These are phyloP conservation scores for Pristionchus mayeri DNA, from an alignment of 2,888 invertebrate genomes.

Conservation along the genomic window DNA sequence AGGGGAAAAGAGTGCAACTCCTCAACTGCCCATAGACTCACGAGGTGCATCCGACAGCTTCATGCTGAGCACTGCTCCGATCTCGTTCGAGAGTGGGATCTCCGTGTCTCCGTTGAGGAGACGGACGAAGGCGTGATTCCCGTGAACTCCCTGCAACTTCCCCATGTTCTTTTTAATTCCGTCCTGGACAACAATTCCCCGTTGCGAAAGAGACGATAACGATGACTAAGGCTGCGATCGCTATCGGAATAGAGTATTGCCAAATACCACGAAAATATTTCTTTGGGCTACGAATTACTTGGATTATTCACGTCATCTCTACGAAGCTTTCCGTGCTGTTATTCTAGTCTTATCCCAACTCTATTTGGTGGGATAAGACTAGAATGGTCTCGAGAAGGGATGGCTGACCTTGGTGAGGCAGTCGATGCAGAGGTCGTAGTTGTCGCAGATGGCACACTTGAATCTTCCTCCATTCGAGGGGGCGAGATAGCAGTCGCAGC, in stretches of 20 bases:
- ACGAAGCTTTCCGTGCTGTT: no score
- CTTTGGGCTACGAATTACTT: no score
- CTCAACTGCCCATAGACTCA: no score
- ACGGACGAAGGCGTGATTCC: conserved; percentile 7
- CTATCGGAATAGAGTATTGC: no score
- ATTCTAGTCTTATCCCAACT: no score
- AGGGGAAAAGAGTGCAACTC: no score
- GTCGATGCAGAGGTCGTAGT: conserved; percentile 25
- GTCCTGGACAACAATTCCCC: no score
- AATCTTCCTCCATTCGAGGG: conserved; percentile 25
- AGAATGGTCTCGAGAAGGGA: background rate
- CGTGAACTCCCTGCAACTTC: background rate
- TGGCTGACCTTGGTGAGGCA: conserved; percentile 8
- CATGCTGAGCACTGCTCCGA: conserved; percentile 4
- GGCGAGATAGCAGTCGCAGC: background rate
- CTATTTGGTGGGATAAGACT: no score
- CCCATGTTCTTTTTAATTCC: background rate
- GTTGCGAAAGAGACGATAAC: no score
- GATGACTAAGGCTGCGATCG: no score
- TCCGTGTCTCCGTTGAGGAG: background rate
- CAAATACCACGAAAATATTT: no score
- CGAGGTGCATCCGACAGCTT: background rate
- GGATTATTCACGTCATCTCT: no score
- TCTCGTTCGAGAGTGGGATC: background rate
- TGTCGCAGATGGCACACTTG: conserved; percentile 43